Percentiles rank a stretch among this genome's conserved stretches.
These are phyloP conservation scores for Dermatemys mawii DNA, from an alignment of 2,113 vertebrate genomes.

Conservation along the genomic window DNA sequence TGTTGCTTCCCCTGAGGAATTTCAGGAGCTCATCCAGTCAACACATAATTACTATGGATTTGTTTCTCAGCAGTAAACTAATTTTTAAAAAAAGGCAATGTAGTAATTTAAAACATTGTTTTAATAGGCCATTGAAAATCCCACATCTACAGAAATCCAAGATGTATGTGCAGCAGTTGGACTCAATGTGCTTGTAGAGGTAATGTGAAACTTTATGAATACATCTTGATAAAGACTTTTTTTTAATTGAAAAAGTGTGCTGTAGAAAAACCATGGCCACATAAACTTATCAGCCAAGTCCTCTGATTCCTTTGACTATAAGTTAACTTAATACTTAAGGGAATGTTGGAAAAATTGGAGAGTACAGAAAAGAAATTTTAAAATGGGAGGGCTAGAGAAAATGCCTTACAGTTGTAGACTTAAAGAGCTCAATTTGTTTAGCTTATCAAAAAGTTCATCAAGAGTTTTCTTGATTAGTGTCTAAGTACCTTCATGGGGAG, in stretches of 20 bases:
- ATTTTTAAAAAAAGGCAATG: background rate
- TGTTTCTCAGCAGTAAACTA: background rate
- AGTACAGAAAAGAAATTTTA: background rate
- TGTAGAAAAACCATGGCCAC: background rate
- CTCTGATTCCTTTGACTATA: background rate
- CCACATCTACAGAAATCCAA: constrained; percentile 92
- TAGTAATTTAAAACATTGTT: background rate
- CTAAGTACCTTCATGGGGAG: background rate
- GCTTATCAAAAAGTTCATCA: background rate
- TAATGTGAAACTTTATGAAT: constrained; percentile 42
- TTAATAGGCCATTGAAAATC: constrained; percentile 93
- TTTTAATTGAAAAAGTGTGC: background rate
- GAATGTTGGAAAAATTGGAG: background rate
- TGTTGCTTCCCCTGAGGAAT: background rate
- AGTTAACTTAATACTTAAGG: background rate
- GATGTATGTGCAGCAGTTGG: constrained; percentile 92
- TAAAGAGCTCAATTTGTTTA: background rate
- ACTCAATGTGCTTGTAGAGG: constrained; percentile 91
- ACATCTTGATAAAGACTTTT: background rate
- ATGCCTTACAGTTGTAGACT: background rate
- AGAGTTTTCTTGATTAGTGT: background rate
- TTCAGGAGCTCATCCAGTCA: background rate
- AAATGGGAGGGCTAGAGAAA: background rate
- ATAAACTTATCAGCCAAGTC: background rate
- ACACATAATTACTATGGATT: background rate